Percentiles rank a stretch among this genome's conserved stretches.
Evolutionary conservation across 2,888 invertebrate species (phyloP).

Genomic region (Odontocolon sp.): DNA sequence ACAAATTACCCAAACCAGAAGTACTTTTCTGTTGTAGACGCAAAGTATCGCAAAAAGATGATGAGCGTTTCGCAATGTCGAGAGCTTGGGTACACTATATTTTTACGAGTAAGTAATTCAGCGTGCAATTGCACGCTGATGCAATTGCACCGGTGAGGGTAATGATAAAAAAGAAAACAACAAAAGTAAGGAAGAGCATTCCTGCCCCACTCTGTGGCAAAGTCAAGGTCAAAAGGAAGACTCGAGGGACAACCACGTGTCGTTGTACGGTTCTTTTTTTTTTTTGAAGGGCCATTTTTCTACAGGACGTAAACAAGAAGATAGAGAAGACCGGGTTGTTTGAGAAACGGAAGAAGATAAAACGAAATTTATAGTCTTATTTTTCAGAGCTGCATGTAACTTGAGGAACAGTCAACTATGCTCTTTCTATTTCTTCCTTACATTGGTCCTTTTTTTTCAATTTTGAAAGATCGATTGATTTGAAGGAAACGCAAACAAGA

Average conservation of each 20-base stretch:
- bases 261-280: background rate
- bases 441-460: too few species aligned
- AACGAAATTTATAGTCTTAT: too few species aligned
- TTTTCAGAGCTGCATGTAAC: too few species aligned
- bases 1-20: background rate
- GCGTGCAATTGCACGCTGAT: too few species aligned
- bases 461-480: too few species aligned
- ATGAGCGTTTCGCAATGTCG: too few species aligned
- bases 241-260: conserved; percentile 6
- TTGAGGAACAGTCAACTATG: too few species aligned
- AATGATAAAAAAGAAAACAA: conserved; percentile 6
- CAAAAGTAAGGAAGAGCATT: background rate
- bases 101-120: too few species aligned
- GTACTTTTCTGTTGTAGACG: background rate
- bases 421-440: too few species aligned
- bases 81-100: too few species aligned
- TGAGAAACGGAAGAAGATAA: background rate
- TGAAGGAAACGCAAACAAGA: too few species aligned
- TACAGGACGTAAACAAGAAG: conserved; percentile 20
- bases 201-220: background rate
- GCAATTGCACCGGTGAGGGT: too few species aligned
- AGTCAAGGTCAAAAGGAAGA: conserved; percentile 46
- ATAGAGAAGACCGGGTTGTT: conserved; percentile 2
- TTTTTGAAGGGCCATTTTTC: background rate
- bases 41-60: background rate